Percentiles rank a stretch among this genome's conserved stretches.
Evolutionary conservation across 2,113 vertebrate species (phyloP).

Genomic region (Sander vitreus): DNA sequence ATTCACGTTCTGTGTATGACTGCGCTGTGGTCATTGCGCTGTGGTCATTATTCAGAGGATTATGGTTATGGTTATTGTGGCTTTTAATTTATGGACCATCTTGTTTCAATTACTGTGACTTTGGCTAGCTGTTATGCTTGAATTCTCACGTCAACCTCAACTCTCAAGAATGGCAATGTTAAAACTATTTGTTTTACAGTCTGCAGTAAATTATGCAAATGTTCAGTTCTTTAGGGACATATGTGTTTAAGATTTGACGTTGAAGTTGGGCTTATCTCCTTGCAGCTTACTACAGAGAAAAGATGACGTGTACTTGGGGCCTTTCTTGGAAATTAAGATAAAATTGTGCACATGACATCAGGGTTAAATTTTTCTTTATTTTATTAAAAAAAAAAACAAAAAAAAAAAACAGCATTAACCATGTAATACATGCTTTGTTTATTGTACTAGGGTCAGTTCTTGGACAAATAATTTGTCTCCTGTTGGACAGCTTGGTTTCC

Average conservation of each 20-base stretch:
- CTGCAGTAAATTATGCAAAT: neutral
- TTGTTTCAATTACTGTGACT: constrained; percentile 22
- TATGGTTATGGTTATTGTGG: neutral
- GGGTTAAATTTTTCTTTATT: neutral
- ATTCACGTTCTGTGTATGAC: neutral
- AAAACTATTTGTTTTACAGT: neutral
- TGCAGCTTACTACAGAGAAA: neutral
- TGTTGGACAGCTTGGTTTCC: constrained; percentile 1
- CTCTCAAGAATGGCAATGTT: neutral
- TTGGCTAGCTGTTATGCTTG: neutral
- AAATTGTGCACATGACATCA: neutral
- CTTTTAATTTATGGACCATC: constrained; percentile 9
- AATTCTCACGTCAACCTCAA: neutral
- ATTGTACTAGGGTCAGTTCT: neutral
- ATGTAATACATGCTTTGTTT: neutral
- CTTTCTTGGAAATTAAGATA: constrained; percentile 6
- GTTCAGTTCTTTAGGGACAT: neutral
- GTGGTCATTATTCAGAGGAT: neutral
- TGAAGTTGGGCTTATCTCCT: neutral
- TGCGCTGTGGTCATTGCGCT: neutral
- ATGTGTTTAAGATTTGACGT: neutral
- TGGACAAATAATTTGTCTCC: neutral
- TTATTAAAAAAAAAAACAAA: neutral
- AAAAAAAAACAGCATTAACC: neutral
- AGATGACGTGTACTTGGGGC: neutral